Evolutionary conservation across 2,888 invertebrate genomes (phyloP).

Genomic region (Fragum fragum): DNA sequence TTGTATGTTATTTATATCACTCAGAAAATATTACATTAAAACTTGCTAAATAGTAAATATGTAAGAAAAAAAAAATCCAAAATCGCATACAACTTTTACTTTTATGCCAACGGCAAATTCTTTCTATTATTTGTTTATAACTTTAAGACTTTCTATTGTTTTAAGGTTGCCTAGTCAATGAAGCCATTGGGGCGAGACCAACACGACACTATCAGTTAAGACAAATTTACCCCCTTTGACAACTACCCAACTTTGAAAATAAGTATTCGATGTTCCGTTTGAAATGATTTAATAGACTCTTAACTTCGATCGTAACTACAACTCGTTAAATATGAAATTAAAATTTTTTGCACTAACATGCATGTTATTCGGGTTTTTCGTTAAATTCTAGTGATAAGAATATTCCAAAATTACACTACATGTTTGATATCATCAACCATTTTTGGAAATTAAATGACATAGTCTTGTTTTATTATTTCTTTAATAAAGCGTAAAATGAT

Average conservation of each 20-base stretch:
- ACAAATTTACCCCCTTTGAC: neutral
- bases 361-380: no score
- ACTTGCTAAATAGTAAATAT: neutral
- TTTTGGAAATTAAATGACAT: no score
- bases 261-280: neutral
- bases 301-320: no score
- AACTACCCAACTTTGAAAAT: neutral
- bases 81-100: neutral
- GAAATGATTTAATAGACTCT: neutral
- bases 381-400: no score
- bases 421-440: no score
- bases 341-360: no score
- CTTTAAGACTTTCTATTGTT: conserved; percentile 17
- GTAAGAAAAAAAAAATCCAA: neutral
- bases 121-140: conserved; percentile 6
- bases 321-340: no score
- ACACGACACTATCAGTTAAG: conserved; percentile 8
- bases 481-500: no score
- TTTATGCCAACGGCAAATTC: neutral
- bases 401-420: no score
- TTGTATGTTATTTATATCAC: neutral
- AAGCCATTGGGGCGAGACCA: neutral
- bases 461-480: no score
- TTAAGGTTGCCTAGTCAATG: conserved; percentile 24
- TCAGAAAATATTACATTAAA: neutral